Percentiles rank a stretch among this genome's conserved stretches.
These are phyloP conservation scores for Sceloporus undulatus DNA, from an alignment of 2,113 vertebrate genomes.

Conservation along the genomic window DNA sequence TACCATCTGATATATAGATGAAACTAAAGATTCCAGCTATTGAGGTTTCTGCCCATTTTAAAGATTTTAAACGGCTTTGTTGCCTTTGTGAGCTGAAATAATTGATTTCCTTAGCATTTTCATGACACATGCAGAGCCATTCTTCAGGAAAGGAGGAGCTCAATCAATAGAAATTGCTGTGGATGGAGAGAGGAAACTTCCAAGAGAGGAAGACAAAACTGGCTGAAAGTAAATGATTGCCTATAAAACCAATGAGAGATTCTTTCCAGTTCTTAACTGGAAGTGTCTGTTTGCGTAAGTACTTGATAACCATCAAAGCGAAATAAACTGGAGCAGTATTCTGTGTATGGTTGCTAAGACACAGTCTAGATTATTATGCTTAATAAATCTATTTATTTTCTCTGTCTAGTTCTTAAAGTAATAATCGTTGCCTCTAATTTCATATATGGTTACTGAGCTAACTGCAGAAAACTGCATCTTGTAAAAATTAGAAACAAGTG, in stretches of 20 bases:
- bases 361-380: slow-evolving; percentile 40
- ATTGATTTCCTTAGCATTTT: slow-evolving; percentile 30
- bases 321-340: slow-evolving; percentile 47
- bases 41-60: slow-evolving; percentile 3
- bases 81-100: background rate
- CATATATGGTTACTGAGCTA: slow-evolving; percentile 32
- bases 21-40: background rate
- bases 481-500: background rate
- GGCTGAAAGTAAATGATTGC: background rate
- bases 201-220: background rate
- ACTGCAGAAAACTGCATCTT: background rate
- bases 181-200: background rate
- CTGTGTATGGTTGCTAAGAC: slow-evolving; percentile 48
- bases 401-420: slow-evolving; percentile 46
- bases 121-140: background rate
- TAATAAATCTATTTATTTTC: slow-evolving; percentile 47
- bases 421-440: slow-evolving; percentile 52
- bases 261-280: slow-evolving; percentile 31
- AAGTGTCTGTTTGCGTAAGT: slow-evolving; percentile 35
- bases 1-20: background rate
- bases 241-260: background rate
- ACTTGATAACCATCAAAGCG: slow-evolving; percentile 42
- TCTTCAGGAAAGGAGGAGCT: background rate
- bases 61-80: background rate
- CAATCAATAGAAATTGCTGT: background rate